phyloP scores from a whole-genome alignment of 2,888 invertebrate species.

The Ptilodon capucinus region DNA sequence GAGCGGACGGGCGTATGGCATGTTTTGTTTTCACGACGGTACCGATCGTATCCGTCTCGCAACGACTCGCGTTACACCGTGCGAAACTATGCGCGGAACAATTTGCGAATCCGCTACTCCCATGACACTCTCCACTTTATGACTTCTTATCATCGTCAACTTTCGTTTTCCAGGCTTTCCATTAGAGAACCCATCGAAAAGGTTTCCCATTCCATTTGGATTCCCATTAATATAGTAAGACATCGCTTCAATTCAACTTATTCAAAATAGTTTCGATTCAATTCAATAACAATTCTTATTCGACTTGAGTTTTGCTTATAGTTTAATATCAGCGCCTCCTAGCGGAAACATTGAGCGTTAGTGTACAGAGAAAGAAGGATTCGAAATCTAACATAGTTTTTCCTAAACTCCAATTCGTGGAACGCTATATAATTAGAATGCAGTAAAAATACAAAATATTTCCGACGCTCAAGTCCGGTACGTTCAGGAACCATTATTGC shows the following conservation, averaged over 20 bases:
- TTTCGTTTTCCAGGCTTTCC: slow-evolving; percentile 21
- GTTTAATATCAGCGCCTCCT: background rate
- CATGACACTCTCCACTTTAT: slow-evolving; percentile 27
- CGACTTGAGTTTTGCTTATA: background rate
- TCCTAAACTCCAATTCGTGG: background rate
- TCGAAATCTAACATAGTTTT: background rate
- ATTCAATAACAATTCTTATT: too few relatives aligned
- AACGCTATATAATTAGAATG: background rate
- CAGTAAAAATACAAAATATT: slow-evolving; percentile 6
- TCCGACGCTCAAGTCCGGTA: slow-evolving; percentile 33
- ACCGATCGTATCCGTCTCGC: slow-evolving; percentile 42
- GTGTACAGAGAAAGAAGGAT: background rate
- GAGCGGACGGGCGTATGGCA: slow-evolving; percentile 22
- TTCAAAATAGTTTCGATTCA: too few relatives aligned
- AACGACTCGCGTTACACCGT: slow-evolving; percentile 62
- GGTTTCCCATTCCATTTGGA: background rate
- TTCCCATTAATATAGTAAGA: too few relatives aligned
- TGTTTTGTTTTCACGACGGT: slow-evolving; percentile 32
- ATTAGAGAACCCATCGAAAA: background rate
- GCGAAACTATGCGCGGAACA: slow-evolving; percentile 63
- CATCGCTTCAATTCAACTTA: background rate
- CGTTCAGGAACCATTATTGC: slow-evolving; percentile 33
- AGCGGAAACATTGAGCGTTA: background rate
- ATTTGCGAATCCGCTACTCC: slow-evolving; percentile 23
- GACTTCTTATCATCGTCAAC: slow-evolving; percentile 17